Evolutionary conservation across 92 coral and sea anemone species (phyloP), one percentile per base, ranked within the genome.

Genomic region (Heliopora coerulea): DNA sequence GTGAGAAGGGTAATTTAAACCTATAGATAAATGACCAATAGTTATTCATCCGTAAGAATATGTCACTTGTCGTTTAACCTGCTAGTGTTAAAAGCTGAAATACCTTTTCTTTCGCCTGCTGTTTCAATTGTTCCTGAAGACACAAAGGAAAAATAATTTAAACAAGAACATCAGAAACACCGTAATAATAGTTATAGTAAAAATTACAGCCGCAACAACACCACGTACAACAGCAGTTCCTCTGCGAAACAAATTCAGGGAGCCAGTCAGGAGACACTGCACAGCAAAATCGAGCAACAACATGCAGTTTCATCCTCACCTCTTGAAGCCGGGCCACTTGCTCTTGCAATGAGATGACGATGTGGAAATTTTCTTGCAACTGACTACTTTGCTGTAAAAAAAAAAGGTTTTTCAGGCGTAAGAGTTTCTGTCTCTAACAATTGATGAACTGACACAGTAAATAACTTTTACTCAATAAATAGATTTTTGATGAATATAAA

Each of bases 21-120:
- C 3, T 5, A 50, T 3, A 50, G 17, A 17, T 5, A n/a, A 50
- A 23, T 5, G 17, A 50, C 20, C 6, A 50, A 50, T 5, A 17
- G 4, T 50, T 5, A 17, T 50, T 6, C 3, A 17, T 7, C 58
- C 4, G 26, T 17, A 50, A 11, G 4, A n/a, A 3, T 6, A 46
- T 46, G 52, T 37, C 12, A 12, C 5, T 37, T 37, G 5, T 37
- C 42, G 5, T 4, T 37, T 5, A 4, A 37, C 6, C 5, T 12
- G 42, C 42, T 37, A 4, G 5, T 37, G 33, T 21, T 2, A 59
- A 25, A 3, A 30, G 17, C 24, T 9, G 17, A 80, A 79, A 54
- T 50, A 91, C 97, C 86, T 91, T 91, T 76, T 89, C 96, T 46
- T 92, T 92, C 46, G 97, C 97, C 75, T 92, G 97, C 78, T 92